Evolutionary conservation across 2,797 vertebrate genomes (phyloP).

Genomic region (Pygocentrus nattereri): DNA sequence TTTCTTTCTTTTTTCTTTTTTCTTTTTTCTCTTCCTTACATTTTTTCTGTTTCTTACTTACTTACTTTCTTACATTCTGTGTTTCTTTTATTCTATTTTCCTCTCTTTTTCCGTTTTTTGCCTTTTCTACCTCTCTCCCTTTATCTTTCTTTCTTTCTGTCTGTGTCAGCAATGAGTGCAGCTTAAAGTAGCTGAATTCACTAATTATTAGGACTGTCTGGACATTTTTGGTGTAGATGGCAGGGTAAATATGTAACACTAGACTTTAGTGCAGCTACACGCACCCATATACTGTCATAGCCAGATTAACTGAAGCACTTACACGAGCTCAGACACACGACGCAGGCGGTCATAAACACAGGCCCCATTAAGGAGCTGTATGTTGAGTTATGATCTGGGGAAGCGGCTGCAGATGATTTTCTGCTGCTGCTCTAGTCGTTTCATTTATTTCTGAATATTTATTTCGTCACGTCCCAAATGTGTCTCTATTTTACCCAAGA

Average conservation of each 20-base stretch:
- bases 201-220: too few relatives aligned
- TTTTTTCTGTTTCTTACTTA: too few relatives aligned
- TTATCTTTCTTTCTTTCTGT: too few relatives aligned
- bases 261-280: not conserved
- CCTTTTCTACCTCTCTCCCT: too few relatives aligned
- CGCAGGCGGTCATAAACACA: not conserved
- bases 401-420: not conserved
- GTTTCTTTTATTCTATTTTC: too few relatives aligned
- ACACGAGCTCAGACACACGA: not conserved
- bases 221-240: too few relatives aligned
- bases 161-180: too few relatives aligned
- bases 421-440: not conserved
- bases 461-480: not conserved
- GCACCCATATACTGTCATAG: not conserved
- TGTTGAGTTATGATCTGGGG: constrained; percentile 25
- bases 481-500: not conserved
- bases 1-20: too few relatives aligned
- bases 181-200: too few relatives aligned
- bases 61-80: too few relatives aligned
- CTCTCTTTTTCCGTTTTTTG: too few relatives aligned
- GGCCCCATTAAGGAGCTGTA: constrained; percentile 39
- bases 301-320: constrained; percentile 33
- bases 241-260: not conserved
- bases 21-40: too few relatives aligned
- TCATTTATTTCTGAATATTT: not conserved